Evolutionary conservation across 2,113 vertebrate genomes (phyloP).

Genomic region (Dasyurus viverrinus): DNA sequence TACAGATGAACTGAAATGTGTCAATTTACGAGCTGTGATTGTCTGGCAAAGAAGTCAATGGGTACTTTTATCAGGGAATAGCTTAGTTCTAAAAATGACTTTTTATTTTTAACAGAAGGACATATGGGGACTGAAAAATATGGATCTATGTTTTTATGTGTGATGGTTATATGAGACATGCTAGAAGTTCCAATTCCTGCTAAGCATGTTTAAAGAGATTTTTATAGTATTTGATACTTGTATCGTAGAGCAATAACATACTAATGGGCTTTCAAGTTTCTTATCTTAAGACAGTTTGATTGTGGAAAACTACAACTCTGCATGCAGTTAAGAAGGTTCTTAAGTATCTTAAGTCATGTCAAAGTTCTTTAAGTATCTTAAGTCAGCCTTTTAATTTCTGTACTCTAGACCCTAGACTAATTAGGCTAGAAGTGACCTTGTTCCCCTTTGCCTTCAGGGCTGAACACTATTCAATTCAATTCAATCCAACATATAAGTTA

Average conservation of each 20-base stretch:
- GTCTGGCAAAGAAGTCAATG: constrained; percentile 75
- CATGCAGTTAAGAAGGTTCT: background rate
- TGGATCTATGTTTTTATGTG: constrained; percentile 40
- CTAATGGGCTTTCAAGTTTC: constrained; percentile 50
- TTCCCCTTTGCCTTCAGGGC: background rate
- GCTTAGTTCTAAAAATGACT: constrained; percentile 39
- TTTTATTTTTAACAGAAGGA: constrained; percentile 61
- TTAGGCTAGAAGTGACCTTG: background rate
- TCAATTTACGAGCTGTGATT: constrained; percentile 78
- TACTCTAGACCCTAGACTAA: background rate
- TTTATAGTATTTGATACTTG: constrained; percentile 39
- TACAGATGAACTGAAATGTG: constrained; percentile 82
- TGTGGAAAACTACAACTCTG: constrained; percentile 34
- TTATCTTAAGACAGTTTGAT: constrained; percentile 35
- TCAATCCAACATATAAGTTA: background rate
- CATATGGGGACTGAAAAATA: constrained; percentile 18
- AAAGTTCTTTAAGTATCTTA: background rate
- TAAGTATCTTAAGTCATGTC: background rate
- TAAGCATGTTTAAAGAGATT: constrained; percentile 56
- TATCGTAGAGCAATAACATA: constrained; percentile 16
- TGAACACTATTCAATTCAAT: background rate
- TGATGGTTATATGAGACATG: constrained; percentile 22
- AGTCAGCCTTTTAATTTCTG: background rate
- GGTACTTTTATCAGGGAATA: constrained; percentile 65
- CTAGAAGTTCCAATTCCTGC: constrained; percentile 53